Evolutionary conservation across 2,113 vertebrate species (phyloP).

Genomic region (Mungos mungo): DNA sequence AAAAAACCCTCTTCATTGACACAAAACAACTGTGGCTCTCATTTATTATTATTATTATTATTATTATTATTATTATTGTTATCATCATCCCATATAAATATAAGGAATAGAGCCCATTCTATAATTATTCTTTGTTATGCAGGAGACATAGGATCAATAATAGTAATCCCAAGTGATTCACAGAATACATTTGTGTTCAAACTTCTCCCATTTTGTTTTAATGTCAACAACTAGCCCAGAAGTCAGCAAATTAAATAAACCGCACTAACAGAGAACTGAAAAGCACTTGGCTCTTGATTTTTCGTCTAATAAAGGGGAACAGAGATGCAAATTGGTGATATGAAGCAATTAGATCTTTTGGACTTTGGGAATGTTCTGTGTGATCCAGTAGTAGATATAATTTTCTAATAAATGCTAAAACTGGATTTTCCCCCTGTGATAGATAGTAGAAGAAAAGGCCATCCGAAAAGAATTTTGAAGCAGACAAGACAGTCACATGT

Average conservation of each 20-base stretch:
- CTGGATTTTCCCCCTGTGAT: background rate
- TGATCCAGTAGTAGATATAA: background rate
- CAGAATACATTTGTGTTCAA: background rate
- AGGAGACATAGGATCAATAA: background rate
- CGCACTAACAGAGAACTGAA: background rate
- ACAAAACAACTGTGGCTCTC: background rate
- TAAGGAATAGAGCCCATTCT: background rate
- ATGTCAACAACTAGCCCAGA: background rate
- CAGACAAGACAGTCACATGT: background rate
- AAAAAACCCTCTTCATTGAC: background rate
- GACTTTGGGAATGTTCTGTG: background rate
- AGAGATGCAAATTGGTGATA: background rate
- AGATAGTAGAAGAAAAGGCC: background rate
- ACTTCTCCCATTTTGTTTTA: background rate
- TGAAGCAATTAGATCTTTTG: background rate
- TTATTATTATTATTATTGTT: too few species aligned
- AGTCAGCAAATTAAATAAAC: background rate
- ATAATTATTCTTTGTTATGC: background rate
- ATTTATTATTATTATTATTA: too few species aligned
- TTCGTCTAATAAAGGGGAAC: background rate
- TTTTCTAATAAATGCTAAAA: background rate
- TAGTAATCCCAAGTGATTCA: background rate
- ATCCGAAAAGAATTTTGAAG: conserved; percentile 25
- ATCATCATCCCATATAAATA: background rate
- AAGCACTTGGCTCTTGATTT: background rate